Evolutionary conservation across 2,888 invertebrate species (phyloP), one percentile per base, ranked within the genome.

Genomic region (Chorisops tibialis): DNA sequence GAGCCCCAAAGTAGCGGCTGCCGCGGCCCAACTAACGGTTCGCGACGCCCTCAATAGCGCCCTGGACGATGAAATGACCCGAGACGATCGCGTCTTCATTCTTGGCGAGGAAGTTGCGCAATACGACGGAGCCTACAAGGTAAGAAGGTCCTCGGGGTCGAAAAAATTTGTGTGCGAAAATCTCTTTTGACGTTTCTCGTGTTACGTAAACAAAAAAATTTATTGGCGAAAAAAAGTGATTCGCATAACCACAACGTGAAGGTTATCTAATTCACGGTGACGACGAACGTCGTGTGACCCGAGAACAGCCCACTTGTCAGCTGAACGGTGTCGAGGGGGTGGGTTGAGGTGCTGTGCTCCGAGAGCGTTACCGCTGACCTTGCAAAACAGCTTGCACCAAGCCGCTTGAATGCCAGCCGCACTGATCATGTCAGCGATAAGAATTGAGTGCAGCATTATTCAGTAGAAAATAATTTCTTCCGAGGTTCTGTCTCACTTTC

Each of bases 51-150:
- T 99, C 59, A 98, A 98, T 80, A 83, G 88, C 63, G 99, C 98
- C 0, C 82, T 99, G 74, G 97, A 98, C 76, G 98, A 99, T 75
- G 99, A 99, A 81, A 90, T 99, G 86, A 87, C 89, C 70, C 84
- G 89, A 64, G 98, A 99, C 76, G 94, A 96, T 35, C 83, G 83
- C 64, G 95, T 96, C 0, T 96, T 96, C 75, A 74, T 96, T 43
- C 72, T 97, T 66, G 99, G 98, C 41, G 98, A 99, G 78, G 99
- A 99, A 81, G 98, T 99, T 1, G 98, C 97, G n/a, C 88, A 91
- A 79, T 98, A 97, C 74, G 97, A 98, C 75, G 98, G 98, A 66
- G 96, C 97, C 51, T 98, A 98, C 75, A 92, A 97, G 88, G 91
- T 98, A 24, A 89, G 62, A 43, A 58, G 39, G 11, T 16, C 14